phyloP scores from a whole-genome alignment of 2,888 invertebrate genomes.

The Cerastis rubricosa region DNA sequence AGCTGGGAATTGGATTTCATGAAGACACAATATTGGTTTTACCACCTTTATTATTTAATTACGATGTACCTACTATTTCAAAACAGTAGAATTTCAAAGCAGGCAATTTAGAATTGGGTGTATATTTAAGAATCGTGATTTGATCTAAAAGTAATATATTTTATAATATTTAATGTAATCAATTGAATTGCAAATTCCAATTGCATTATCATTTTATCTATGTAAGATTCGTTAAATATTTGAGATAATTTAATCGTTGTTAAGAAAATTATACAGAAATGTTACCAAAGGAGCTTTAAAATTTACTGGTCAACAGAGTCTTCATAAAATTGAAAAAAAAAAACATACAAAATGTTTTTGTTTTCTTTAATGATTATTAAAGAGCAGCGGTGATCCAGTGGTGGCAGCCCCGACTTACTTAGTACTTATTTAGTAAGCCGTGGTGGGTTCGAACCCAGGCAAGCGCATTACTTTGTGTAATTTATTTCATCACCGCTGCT shows the following conservation, averaged over 20 bases:
- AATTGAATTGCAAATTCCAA: slow-evolving; percentile 69
- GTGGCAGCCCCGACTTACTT: too few species aligned
- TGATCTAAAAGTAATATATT: slow-evolving; percentile 56
- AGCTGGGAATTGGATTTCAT: not conserved
- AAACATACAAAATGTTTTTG: not conserved
- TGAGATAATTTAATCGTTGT: slow-evolving; percentile 53
- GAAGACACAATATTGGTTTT: slow-evolving; percentile 1
- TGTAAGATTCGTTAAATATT: slow-evolving; percentile 62
- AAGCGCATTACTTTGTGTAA: too few species aligned
- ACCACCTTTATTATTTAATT: not conserved
- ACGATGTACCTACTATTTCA: not conserved
- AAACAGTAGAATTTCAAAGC: slow-evolving; percentile 7
- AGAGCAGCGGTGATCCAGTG: too few species aligned
- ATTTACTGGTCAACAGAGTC: slow-evolving; percentile 44
- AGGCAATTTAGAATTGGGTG: slow-evolving; percentile 33
- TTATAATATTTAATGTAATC: slow-evolving; percentile 54
- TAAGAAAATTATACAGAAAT: slow-evolving; percentile 53
- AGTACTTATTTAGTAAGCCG: too few species aligned
- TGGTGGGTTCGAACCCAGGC: too few species aligned
- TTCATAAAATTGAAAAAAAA: slow-evolving; percentile 12
- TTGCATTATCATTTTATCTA: slow-evolving; percentile 52
- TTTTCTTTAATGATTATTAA: too few species aligned
- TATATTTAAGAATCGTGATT: slow-evolving; percentile 25
- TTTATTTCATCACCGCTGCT: too few species aligned
- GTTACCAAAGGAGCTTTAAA: slow-evolving; percentile 74